These are phyloP conservation scores for Conchocele bisecta DNA, from an alignment of 2,888 invertebrate genomes.

Conservation along the genomic window DNA sequence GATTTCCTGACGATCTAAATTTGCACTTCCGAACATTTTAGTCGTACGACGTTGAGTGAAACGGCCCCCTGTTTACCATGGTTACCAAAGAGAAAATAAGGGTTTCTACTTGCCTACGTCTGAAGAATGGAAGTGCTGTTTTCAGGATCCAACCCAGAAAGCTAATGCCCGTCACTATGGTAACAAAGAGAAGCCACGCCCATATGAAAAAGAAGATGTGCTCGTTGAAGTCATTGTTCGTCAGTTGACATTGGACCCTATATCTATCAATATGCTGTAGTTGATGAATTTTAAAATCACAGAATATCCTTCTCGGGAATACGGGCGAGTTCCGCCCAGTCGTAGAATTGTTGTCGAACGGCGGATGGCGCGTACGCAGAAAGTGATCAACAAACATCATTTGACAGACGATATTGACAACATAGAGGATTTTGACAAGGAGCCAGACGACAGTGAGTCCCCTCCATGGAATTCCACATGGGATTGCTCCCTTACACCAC, in stretches of 20 bases:
- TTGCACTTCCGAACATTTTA: no score
- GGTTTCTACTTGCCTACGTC: constrained; percentile 54
- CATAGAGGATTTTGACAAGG: constrained; percentile 42
- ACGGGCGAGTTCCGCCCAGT: constrained; percentile 28
- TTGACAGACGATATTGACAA: constrained; percentile 35
- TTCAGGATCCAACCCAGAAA: constrained; percentile 21
- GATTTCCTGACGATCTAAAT: no score
- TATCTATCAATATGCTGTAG: constrained; percentile 12
- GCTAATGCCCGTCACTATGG: constrained; percentile 41
- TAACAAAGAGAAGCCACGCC: constrained; percentile 52
- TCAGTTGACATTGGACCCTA: constrained; percentile 34
- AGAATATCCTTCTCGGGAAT: constrained; percentile 39
- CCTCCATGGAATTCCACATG: constrained; percentile 47
- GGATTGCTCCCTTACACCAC: constrained; percentile 39
- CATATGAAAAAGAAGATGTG: constrained; percentile 42
- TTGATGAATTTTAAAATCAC: constrained; percentile 27
- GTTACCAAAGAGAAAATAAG: no score
- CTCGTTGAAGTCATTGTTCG: constrained; percentile 40
- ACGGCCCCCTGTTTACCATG: no score
- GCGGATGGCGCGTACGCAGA: no score
- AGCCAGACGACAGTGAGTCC: constrained; percentile 38
- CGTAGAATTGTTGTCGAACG: no score
- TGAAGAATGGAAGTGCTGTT: constrained; percentile 29
- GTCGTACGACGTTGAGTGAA: no score
- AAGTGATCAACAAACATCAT: constrained; percentile 18